Evolutionary conservation across 2,113 vertebrate genomes (phyloP).

Genomic region (Dromas ardeola): DNA sequence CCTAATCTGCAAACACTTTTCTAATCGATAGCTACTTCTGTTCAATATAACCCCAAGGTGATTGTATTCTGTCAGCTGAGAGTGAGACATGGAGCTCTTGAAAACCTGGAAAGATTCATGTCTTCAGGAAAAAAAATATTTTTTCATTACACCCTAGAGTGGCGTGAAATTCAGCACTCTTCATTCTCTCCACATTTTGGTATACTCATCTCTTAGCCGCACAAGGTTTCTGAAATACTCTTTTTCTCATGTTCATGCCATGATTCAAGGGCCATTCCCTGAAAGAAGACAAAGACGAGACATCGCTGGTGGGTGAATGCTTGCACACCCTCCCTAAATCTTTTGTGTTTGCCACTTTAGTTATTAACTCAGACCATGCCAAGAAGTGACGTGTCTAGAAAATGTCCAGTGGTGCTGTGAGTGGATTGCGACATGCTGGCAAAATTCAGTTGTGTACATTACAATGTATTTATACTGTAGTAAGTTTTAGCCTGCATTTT

Average conservation of each 20-base stretch:
- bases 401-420: neutral
- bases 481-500: neutral
- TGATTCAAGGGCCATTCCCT: neutral
- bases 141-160: neutral
- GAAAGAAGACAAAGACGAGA: neutral
- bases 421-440: neutral
- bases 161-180: neutral
- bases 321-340: neutral
- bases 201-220: neutral
- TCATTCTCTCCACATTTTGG: neutral
- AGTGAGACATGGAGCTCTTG: neutral
- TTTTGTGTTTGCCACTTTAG: neutral
- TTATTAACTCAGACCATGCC: neutral
- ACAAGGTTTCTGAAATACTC: neutral
- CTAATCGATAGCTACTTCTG: slow-evolving; percentile 31
- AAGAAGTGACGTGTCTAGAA: neutral
- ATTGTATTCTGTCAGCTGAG: slow-evolving; percentile 6
- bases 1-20: slow-evolving; percentile 57
- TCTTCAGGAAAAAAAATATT: neutral
- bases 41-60: slow-evolving; percentile 48
- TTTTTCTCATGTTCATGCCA: neutral
- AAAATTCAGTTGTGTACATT: neutral
- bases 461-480: neutral
- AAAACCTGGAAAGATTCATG: neutral
- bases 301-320: neutral